phyloP scores from a whole-genome alignment of 2,888 invertebrate species.

The Strigamia transsilvanica region DNA sequence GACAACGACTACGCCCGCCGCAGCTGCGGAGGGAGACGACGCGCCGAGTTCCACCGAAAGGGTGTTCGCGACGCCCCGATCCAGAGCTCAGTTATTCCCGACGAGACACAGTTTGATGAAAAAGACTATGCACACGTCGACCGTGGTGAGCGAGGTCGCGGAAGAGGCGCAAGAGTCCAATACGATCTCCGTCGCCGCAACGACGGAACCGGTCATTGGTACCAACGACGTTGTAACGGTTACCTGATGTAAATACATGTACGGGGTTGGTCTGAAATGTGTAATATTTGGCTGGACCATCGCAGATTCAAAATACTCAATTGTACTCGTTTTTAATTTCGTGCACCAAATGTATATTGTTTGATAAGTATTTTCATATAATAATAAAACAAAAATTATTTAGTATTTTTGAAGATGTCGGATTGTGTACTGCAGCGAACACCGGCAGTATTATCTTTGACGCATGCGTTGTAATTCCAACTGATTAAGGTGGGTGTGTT shows the following conservation, averaged over 20 bases:
- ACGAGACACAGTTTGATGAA: constrained; percentile 7
- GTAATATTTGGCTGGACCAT: neutral
- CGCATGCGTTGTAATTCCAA: too few relatives aligned
- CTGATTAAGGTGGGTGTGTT: too few relatives aligned
- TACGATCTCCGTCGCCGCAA: neutral
- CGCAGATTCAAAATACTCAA: neutral
- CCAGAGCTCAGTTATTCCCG: constrained; percentile 11
- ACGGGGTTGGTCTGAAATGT: neutral
- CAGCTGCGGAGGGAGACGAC: neutral
- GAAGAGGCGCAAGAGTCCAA: constrained; percentile 5
- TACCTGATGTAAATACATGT: neutral
- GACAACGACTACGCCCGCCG: neutral
- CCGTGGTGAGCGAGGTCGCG: neutral
- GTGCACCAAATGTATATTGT: too few relatives aligned
- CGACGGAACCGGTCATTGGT: neutral
- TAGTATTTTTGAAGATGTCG: too few relatives aligned
- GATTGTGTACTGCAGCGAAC: too few relatives aligned
- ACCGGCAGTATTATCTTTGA: too few relatives aligned
- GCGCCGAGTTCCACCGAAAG: neutral
- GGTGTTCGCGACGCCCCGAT: neutral
- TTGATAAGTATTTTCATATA: too few relatives aligned
- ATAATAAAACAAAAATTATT: too few relatives aligned
- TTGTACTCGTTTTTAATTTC: neutral
- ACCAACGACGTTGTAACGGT: too few relatives aligned
- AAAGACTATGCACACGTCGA: neutral